Evolutionary conservation across 2,888 invertebrate species (phyloP).

Genomic region (Eumerus sabulonum): DNA sequence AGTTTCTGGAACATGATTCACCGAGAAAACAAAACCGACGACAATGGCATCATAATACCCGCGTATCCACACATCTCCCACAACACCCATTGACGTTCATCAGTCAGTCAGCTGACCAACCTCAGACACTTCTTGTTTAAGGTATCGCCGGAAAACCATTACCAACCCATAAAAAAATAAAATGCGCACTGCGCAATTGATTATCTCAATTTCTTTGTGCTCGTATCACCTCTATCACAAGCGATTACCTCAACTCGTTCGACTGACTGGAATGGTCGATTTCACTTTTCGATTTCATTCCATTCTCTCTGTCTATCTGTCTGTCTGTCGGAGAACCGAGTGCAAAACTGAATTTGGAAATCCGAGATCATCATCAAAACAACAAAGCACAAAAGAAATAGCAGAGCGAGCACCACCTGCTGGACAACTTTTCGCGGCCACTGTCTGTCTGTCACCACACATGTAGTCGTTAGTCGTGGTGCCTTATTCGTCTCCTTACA

Average conservation of each 20-base stretch:
- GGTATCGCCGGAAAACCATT: not conserved
- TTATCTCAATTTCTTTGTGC: too few relatives aligned
- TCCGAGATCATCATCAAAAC: constrained; percentile 1
- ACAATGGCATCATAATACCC: too few relatives aligned
- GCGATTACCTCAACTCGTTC: not conserved
- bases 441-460: constrained; percentile 30
- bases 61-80: not conserved
- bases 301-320: too few relatives aligned
- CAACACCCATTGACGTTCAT: too few relatives aligned
- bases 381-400: too few relatives aligned
- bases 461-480: not conserved
- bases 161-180: not conserved
- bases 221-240: not conserved
- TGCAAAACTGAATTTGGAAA: too few relatives aligned
- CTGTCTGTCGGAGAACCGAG: too few relatives aligned
- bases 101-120: too few relatives aligned
- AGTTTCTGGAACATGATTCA: too few relatives aligned
- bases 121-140: too few relatives aligned
- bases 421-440: constrained; percentile 60
- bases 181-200: too few relatives aligned
- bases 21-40: too few relatives aligned
- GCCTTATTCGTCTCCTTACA: constrained; percentile 11
- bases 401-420: constrained; percentile 44
- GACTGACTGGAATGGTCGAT: constrained; percentile 20
- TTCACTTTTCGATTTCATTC: constrained; percentile 6